Evolutionary conservation across 2,113 vertebrate genomes (phyloP).

Genomic region (Panthera uncia): DNA sequence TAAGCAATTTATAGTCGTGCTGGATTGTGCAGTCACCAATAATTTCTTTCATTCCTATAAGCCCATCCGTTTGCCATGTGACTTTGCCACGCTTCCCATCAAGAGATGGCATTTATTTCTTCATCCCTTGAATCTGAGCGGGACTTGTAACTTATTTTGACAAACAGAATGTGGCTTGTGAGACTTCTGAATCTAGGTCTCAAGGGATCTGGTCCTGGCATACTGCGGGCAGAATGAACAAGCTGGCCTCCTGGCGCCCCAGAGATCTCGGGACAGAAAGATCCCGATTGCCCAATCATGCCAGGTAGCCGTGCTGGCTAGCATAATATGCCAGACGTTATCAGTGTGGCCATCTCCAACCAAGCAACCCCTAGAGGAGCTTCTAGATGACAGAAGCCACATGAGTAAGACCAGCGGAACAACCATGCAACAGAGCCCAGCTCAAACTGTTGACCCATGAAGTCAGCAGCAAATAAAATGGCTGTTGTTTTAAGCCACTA

Average conservation of each 20-base stretch:
- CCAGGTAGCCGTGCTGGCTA: background rate
- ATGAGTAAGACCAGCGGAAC: background rate
- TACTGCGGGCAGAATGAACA: background rate
- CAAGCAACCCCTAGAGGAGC: background rate
- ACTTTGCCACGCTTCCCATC: background rate
- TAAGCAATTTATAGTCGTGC: background rate
- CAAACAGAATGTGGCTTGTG: background rate
- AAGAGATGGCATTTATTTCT: background rate
- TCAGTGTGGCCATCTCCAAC: background rate
- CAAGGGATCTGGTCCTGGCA: background rate
- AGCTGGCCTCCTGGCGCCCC: background rate
- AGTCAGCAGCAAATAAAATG: background rate
- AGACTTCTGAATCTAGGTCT: background rate
- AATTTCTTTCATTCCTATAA: background rate
- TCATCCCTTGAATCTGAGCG: background rate
- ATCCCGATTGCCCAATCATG: background rate
- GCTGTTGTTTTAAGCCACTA: background rate
- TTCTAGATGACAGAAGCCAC: background rate
- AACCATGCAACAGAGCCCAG: background rate
- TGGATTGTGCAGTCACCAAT: no score
- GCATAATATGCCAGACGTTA: background rate
- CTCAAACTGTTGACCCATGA: background rate
- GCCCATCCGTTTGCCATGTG: background rate
- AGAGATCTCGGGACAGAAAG: background rate
- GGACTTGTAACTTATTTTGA: background rate